Conservation (phyloP, 1,140 invertebrate genomes). For the Leguminivora glycinivorella region DNA sequence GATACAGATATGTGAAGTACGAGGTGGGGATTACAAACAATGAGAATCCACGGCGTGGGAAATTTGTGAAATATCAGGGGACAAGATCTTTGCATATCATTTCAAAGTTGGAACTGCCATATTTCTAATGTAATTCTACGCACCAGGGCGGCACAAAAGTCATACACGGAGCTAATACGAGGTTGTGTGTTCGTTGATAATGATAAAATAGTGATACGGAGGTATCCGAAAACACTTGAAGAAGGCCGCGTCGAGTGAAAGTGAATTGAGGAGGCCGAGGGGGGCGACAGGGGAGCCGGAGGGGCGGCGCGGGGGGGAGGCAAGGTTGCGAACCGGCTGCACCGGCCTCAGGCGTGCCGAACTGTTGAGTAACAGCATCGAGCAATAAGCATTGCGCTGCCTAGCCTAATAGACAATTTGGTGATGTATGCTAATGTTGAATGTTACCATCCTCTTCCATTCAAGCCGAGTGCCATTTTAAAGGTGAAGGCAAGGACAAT, state of each 20-base stretch:
- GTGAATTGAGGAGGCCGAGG: slow-evolving; percentile 47
- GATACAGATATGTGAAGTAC: too few relatives aligned
- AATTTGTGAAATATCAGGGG: too few relatives aligned
- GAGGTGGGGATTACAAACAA: too few relatives aligned
- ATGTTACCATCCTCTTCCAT: slow-evolving; percentile 27
- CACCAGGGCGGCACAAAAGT: background rate
- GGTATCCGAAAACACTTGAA: slow-evolving; percentile 46
- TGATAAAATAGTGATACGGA: slow-evolving; percentile 21
- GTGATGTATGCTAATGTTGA: slow-evolving; percentile 49
- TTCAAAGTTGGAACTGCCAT: too few relatives aligned
- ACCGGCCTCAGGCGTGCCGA: slow-evolving; percentile 58
- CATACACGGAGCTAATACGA: background rate
- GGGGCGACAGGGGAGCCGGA: slow-evolving; percentile 29
- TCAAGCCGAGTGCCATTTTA: slow-evolving; percentile 14
- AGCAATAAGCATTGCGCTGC: slow-evolving; percentile 65
- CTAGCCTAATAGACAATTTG: slow-evolving; percentile 41
- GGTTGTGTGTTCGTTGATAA: slow-evolving; percentile 6
- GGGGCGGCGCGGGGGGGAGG: slow-evolving; percentile 33
- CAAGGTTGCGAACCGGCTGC: slow-evolving; percentile 68
- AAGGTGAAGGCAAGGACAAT: slow-evolving; percentile 23
- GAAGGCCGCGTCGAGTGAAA: slow-evolving; percentile 62
- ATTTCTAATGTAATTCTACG: too few relatives aligned
- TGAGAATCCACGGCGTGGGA: too few relatives aligned
- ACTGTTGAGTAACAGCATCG: slow-evolving; percentile 51
- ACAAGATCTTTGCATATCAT: too few relatives aligned